A percentile compares a stretch with the other conserved stretches of the same genome.
These are phyloP conservation scores for Periophthalmodon schlosseri DNA, from an alignment of 2,113 vertebrate genomes.

Conservation along the genomic window DNA sequence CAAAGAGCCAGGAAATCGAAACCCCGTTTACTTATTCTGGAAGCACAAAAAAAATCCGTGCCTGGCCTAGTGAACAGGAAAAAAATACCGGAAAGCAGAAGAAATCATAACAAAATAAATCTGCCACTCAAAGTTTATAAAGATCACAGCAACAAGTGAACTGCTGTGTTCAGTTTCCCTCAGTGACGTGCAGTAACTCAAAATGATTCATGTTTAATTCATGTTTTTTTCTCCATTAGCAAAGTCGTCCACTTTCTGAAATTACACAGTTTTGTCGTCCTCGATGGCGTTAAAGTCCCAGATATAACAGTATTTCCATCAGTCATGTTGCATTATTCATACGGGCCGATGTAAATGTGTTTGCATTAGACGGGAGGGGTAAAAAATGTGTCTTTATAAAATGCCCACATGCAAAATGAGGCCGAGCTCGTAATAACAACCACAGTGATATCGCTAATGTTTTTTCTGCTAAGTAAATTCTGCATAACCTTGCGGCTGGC, in stretches of 20 bases:
- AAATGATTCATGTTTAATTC: conserved; percentile 43
- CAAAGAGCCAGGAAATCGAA: too few species aligned
- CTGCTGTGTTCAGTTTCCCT: conserved; percentile 1
- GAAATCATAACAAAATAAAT: too few species aligned
- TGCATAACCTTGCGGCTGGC: background rate
- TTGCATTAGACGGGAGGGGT: background rate
- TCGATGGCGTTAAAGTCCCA: too few species aligned
- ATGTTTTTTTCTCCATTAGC: conserved; percentile 36
- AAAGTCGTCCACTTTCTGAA: conserved; percentile 6
- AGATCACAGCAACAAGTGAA: background rate
- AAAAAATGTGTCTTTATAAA: conserved; percentile 25
- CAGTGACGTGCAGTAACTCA: conserved; percentile 19
- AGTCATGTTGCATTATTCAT: conserved; percentile 20
- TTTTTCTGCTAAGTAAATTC: conserved; percentile 5
- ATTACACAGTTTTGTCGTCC: too few species aligned
- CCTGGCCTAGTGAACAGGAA: too few species aligned
- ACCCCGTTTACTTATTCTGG: too few species aligned
- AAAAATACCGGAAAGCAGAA: too few species aligned
- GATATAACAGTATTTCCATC: background rate
- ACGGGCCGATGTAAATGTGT: background rate
- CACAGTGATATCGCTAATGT: background rate
- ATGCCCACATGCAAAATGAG: conserved; percentile 9
- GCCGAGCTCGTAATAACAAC: background rate
- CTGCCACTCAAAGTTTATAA: too few species aligned
- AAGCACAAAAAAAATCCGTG: too few species aligned